Evolutionary conservation across 1,140 invertebrate species (phyloP).

Genomic region (Heliothis virescens): DNA sequence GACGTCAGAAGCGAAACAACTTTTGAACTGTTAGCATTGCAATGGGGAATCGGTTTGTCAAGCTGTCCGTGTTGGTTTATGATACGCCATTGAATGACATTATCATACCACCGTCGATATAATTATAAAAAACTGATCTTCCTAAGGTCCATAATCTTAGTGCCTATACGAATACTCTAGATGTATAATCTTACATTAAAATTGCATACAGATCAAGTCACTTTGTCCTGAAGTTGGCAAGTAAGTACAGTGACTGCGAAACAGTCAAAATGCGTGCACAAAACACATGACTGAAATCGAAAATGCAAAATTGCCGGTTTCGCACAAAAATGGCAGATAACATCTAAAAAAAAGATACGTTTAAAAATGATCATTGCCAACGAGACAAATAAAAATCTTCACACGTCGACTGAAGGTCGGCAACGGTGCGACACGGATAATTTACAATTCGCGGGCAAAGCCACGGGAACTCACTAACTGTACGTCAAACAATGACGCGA

Average conservation of each 20-base stretch:
- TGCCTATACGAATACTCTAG: too few species aligned
- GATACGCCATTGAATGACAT: not conserved
- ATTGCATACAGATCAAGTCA: too few species aligned
- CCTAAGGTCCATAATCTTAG: too few species aligned
- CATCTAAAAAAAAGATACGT: constrained; percentile 10
- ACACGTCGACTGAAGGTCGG: constrained; percentile 44
- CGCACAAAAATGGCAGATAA: not conserved
- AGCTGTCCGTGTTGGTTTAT: not conserved
- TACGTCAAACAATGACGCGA: constrained; percentile 53
- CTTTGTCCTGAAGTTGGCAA: too few species aligned
- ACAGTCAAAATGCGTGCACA: too few species aligned
- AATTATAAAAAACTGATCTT: too few species aligned
- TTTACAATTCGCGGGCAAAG: constrained; percentile 52
- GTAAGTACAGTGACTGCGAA: too few species aligned
- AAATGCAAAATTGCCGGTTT: not conserved
- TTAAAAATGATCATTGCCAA: constrained; percentile 14
- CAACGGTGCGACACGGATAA: constrained; percentile 49
- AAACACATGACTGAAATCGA: too few species aligned
- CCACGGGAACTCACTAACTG: constrained; percentile 50
- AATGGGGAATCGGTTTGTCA: not conserved
- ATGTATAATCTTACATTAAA: too few species aligned
- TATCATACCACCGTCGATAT: too few species aligned
- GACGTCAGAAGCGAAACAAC: constrained; percentile 1
- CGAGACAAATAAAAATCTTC: constrained; percentile 20
- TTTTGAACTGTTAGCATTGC: not conserved